Evolutionary conservation across 2,113 vertebrate species (phyloP).

Genomic region (Abramis brama): DNA sequence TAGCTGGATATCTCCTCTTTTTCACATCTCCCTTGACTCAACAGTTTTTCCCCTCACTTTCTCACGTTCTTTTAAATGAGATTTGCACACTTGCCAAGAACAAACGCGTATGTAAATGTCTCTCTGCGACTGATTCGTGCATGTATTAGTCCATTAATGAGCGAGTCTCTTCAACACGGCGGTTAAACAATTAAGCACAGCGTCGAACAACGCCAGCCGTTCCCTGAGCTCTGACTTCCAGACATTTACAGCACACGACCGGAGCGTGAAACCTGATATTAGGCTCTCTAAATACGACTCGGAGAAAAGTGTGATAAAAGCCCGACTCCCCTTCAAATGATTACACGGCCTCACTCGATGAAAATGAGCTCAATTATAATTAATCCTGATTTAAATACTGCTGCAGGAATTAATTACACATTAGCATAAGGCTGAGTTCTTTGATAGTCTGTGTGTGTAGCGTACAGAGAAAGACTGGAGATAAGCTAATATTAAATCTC

Average conservation of each 20-base stretch:
- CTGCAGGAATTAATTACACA: constrained; percentile 64
- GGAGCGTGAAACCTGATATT: constrained; percentile 23
- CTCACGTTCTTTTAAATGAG: background rate
- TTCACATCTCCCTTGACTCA: background rate
- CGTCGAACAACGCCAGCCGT: background rate
- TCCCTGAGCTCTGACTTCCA: constrained; percentile 19
- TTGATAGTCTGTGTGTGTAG: constrained; percentile 52
- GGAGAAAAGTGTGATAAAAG: constrained; percentile 51
- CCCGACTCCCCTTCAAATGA: constrained; percentile 56
- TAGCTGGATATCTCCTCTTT: background rate
- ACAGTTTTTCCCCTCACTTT: background rate
- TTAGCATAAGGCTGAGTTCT: constrained; percentile 57
- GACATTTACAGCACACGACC: constrained; percentile 6
- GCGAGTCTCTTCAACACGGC: background rate
- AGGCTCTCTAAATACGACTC: constrained; percentile 22
- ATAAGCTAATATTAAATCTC: constrained; percentile 30
- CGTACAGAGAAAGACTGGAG: constrained; percentile 18
- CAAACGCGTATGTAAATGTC: background rate
- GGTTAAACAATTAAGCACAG: constrained; percentile 14
- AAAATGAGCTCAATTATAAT: constrained; percentile 67
- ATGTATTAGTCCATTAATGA: constrained; percentile 12
- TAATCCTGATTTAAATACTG: constrained; percentile 72
- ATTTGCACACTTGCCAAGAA: background rate
- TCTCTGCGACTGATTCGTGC: background rate
- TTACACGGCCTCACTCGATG: constrained; percentile 57